Percentiles rank a stretch among this genome's conserved stretches.
Conservation (phyloP, 1,140 invertebrate species). For the Heliconius eleuchia region DNA sequence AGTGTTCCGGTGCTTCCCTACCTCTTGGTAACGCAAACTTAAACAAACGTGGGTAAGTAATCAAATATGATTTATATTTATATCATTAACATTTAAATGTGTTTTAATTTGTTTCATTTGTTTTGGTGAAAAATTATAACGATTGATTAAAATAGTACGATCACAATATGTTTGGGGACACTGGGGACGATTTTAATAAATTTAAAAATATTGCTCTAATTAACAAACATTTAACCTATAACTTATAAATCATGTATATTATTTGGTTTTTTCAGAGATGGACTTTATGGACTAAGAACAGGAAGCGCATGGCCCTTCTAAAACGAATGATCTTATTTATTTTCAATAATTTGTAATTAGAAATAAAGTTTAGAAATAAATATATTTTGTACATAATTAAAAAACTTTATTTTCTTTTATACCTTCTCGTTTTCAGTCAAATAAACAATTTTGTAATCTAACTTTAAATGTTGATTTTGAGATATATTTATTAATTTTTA, state of each 20-base stretch:
- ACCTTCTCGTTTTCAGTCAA: no score
- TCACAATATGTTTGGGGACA: no score
- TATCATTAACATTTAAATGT: no score
- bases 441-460: no score
- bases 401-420: not conserved
- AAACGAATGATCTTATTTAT: not conserved
- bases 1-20: constrained; percentile 47
- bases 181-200: no score
- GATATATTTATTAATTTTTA: no score
- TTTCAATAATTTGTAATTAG: not conserved
- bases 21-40: constrained; percentile 51
- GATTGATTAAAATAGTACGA: no score
- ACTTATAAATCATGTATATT: no score
- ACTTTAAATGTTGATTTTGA: no score
- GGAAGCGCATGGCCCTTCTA: constrained; percentile 3
- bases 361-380: not conserved
- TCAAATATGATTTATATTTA: not conserved
- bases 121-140: no score
- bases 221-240: not conserved
- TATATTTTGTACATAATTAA: not conserved
- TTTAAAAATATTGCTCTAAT: no score
- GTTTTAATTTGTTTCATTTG: not conserved
- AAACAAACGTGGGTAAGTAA: constrained; percentile 44
- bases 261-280: not conserved
- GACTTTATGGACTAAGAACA: not conserved